Conservation (phyloP, 2,888 invertebrate genomes). For the Aphrophora alni region DNA sequence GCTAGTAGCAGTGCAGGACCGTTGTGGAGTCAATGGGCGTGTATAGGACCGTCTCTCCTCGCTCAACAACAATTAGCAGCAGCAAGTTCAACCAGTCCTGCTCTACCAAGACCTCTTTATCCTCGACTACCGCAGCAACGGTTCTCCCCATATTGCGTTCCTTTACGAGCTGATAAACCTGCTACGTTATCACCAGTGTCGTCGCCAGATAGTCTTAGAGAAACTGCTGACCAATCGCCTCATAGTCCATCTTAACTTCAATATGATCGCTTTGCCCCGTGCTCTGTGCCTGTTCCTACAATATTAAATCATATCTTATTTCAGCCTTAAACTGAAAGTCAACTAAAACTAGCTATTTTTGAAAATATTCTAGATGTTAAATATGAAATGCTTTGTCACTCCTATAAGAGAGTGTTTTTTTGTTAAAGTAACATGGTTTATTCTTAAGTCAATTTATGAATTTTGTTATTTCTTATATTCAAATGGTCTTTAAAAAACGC, state of each 20-base stretch:
- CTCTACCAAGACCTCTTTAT: slow-evolving; percentile 37
- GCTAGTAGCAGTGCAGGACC: slow-evolving; percentile 58
- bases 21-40: slow-evolving; percentile 76
- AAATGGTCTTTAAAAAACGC: too few relatives aligned
- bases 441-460: too few relatives aligned
- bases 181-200: slow-evolving; percentile 34
- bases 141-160: slow-evolving; percentile 37
- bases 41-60: slow-evolving; percentile 58
- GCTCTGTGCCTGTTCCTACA: background rate
- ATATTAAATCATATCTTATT: background rate
- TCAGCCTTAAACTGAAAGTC: background rate
- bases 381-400: background rate
- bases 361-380: background rate
- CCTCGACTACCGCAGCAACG: slow-evolving; percentile 33
- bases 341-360: background rate
- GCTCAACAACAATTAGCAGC: slow-evolving; percentile 63
- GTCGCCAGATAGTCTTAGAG: slow-evolving; percentile 44
- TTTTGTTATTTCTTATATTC: too few relatives aligned
- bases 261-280: background rate
- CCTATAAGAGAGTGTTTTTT: too few relatives aligned
- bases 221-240: slow-evolving; percentile 35
- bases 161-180: slow-evolving; percentile 38
- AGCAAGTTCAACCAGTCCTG: slow-evolving; percentile 54
- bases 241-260: slow-evolving; percentile 29
- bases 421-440: too few relatives aligned